These are phyloP conservation scores for Aurelia aurita DNA, from an alignment of 30 jellyfish, hydroid and myxozoan genomes.

Conservation along the genomic window DNA sequence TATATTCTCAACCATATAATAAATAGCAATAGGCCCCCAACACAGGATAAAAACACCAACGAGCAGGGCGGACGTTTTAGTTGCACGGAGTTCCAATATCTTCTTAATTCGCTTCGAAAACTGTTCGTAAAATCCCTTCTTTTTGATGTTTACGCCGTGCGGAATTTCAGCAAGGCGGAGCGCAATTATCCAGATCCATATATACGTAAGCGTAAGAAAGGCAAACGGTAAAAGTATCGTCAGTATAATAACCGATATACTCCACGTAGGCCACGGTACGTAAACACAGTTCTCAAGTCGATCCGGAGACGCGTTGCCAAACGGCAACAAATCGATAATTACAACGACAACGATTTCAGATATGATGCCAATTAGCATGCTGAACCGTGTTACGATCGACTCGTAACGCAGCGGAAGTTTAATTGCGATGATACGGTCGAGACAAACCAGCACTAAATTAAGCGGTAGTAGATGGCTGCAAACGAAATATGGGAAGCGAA, in stretches of 20 bases:
- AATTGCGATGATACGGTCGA: constrained; percentile 71
- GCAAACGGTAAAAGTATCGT: constrained; percentile 66
- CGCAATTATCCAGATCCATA: constrained; percentile 64
- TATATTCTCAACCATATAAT: constrained; percentile 60
- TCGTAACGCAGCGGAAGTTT: constrained; percentile 65
- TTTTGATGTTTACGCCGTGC: constrained; percentile 10
- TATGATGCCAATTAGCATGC: constrained; percentile 35
- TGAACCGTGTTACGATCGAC: constrained; percentile 35
- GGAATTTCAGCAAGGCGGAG: constrained; percentile 35
- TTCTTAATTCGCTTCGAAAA: constrained; percentile 21
- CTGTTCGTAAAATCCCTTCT: neutral
- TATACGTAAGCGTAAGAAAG: constrained; percentile 39
- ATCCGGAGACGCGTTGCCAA: constrained; percentile 18
- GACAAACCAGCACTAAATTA: constrained; percentile 53
- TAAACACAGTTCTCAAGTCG: constrained; percentile 39
- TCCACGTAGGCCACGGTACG: constrained; percentile 76
- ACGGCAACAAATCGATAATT: constrained; percentile 59
- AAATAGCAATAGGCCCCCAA: constrained; percentile 80
- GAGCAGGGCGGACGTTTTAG: constrained; percentile 66
- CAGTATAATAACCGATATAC: constrained; percentile 35
- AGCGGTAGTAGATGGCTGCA: constrained; percentile 66
- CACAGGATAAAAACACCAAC: constrained; percentile 71
- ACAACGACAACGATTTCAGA: constrained; percentile 33
- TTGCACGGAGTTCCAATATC: constrained; percentile 70
- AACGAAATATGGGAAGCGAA: constrained; percentile 73